Conservation (phyloP, 2,113 vertebrate genomes). For the Corydoras maculifer region DNA sequence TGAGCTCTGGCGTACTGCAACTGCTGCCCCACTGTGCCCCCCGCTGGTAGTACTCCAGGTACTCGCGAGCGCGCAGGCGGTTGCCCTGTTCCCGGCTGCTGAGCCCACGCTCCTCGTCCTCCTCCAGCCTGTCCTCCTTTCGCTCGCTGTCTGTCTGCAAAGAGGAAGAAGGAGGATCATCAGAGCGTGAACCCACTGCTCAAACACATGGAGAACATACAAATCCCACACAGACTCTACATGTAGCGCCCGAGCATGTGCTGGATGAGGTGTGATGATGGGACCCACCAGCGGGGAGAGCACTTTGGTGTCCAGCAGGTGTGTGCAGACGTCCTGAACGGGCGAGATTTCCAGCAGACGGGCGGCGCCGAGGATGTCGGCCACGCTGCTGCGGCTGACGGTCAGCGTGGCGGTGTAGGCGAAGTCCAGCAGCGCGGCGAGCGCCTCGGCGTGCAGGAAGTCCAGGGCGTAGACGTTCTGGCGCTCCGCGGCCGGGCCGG, state of each 20-base stretch:
- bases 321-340: slow-evolving; percentile 89
- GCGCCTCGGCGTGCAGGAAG: slow-evolving; percentile 85
- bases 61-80: slow-evolving; percentile 85
- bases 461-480: slow-evolving; percentile 93
- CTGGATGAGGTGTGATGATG: neutral
- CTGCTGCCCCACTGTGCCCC: slow-evolving; percentile 71
- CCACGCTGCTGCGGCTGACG: slow-evolving; percentile 86
- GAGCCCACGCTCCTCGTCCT: slow-evolving; percentile 50
- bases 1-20: slow-evolving; percentile 74
- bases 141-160: slow-evolving; percentile 63
- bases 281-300: slow-evolving; percentile 71
- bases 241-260: no score
- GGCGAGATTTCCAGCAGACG: slow-evolving; percentile 89
- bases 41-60: slow-evolving; percentile 95
- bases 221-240: no score
- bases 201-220: no score
- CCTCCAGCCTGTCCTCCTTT: slow-evolving; percentile 53
- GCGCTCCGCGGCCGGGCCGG: slow-evolving; percentile 85
- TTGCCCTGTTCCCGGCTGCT: slow-evolving; percentile 77
- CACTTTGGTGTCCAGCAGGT: slow-evolving; percentile 96
- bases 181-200: no score
- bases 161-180: slow-evolving; percentile 22
- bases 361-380: slow-evolving; percentile 88
- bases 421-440: slow-evolving; percentile 92
- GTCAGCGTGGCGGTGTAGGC: slow-evolving; percentile 96